Conservation (phyloP, 2,113 vertebrate genomes). For the Balaenoptera acutorostrata region DNA sequence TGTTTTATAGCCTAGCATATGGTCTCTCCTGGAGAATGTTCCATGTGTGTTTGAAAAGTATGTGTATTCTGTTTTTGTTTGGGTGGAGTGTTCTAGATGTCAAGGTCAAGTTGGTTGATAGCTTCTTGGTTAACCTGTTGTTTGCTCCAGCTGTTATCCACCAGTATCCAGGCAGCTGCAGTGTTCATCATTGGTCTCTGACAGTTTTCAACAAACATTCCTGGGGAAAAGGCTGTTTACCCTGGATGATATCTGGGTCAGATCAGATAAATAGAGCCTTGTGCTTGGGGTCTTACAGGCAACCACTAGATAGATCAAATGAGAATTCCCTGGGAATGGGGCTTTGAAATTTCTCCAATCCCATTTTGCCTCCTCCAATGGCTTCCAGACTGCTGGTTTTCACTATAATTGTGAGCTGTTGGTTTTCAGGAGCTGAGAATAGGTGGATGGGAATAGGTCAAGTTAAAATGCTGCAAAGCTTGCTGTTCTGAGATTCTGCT, state of each 20-base stretch:
- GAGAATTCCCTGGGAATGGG: not conserved
- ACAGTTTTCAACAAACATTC: too few relatives aligned
- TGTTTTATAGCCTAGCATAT: not conserved
- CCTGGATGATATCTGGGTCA: not conserved
- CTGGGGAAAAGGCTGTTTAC: too few relatives aligned
- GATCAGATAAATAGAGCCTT: not conserved
- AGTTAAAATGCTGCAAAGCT: not conserved
- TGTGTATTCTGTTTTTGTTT: not conserved
- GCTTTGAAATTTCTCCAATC: not conserved
- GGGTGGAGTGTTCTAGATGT: not conserved
- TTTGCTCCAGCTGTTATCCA: not conserved
- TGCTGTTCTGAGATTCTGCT: not conserved
- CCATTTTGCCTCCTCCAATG: not conserved
- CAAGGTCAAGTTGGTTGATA: not conserved
- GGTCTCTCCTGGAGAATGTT: not conserved
- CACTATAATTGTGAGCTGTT: not conserved
- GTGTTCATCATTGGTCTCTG: too few relatives aligned
- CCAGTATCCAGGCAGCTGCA: too few relatives aligned
- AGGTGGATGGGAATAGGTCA: not conserved
- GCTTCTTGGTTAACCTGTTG: not conserved
- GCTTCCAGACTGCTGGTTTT: not conserved
- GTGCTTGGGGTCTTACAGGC: not conserved
- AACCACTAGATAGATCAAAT: not conserved
- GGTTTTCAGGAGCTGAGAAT: not conserved
- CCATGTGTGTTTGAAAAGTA: not conserved